phyloP scores from a whole-genome alignment of 2,888 invertebrate genomes.

The Nomada fabriciana region DNA sequence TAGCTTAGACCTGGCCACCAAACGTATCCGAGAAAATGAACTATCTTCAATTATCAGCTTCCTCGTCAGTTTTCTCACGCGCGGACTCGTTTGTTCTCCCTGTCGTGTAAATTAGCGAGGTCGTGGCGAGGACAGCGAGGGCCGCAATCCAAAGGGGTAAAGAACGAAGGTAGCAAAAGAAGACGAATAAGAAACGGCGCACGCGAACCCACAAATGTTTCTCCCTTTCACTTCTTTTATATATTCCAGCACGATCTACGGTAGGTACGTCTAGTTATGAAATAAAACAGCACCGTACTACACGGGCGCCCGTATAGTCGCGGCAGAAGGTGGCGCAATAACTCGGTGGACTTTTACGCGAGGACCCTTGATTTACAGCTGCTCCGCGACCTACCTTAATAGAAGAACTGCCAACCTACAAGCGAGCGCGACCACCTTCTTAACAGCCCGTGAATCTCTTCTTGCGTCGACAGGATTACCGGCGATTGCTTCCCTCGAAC shows the following conservation, averaged over 20 bases:
- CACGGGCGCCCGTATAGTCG: constrained; percentile 30
- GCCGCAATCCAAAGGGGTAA: not conserved
- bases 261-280: constrained; percentile 24
- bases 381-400: constrained; percentile 65
- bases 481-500: constrained; percentile 19
- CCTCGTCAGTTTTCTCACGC: constrained; percentile 23
- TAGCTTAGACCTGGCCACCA: too few relatives aligned
- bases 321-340: constrained; percentile 56
- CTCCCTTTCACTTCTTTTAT: constrained; percentile 9
- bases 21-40: too few relatives aligned
- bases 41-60: not conserved
- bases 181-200: not conserved
- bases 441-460: constrained; percentile 50
- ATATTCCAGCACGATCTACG: constrained; percentile 12
- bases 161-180: not conserved
- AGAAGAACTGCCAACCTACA: constrained; percentile 58
- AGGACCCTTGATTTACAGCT: constrained; percentile 61
- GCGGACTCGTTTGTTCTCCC: constrained; percentile 14
- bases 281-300: constrained; percentile 43
- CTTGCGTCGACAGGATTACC: constrained; percentile 34
- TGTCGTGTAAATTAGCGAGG: constrained; percentile 51
- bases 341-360: constrained; percentile 58
- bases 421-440: constrained; percentile 38
- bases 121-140: constrained; percentile 4
- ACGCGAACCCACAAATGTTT: not conserved